Percentiles rank a stretch among this genome's conserved stretches.
phyloP scores from a whole-genome alignment of 2,113 vertebrate genomes.

The Lepidothrix coronata region DNA sequence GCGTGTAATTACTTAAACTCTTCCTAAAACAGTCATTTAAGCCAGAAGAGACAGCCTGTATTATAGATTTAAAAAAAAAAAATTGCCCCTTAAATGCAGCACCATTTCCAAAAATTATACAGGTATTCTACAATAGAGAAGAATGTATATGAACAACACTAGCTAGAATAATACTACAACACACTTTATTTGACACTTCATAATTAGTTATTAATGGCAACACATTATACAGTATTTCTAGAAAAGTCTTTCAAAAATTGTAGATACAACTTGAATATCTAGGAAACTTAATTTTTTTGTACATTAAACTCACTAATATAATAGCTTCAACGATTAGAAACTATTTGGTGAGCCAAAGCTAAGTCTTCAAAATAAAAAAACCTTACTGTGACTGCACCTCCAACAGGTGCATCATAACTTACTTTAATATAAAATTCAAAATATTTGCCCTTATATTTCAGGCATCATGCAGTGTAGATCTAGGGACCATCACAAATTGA shows the following conservation, averaged over 20 bases:
- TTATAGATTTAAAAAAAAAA: background rate
- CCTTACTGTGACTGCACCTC: background rate
- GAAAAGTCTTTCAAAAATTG: background rate
- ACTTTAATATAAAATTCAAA: background rate
- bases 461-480: background rate
- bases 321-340: background rate
- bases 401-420: background rate
- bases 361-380: background rate
- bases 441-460: background rate
- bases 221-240: background rate
- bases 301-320: background rate
- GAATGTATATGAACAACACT: background rate
- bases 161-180: background rate
- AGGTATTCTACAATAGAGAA: background rate
- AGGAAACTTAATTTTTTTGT: background rate
- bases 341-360: background rate
- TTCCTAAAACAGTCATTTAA: background rate
- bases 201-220: background rate
- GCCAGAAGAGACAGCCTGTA: background rate
- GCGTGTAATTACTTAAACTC: background rate
- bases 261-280: background rate
- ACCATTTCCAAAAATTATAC: background rate
- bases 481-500: background rate
- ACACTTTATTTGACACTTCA: constrained; percentile 21
- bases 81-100: background rate